Base-by-base conservation (phyloP, 2,113 vertebrate species). In the Leucosticte australis region DNA sequence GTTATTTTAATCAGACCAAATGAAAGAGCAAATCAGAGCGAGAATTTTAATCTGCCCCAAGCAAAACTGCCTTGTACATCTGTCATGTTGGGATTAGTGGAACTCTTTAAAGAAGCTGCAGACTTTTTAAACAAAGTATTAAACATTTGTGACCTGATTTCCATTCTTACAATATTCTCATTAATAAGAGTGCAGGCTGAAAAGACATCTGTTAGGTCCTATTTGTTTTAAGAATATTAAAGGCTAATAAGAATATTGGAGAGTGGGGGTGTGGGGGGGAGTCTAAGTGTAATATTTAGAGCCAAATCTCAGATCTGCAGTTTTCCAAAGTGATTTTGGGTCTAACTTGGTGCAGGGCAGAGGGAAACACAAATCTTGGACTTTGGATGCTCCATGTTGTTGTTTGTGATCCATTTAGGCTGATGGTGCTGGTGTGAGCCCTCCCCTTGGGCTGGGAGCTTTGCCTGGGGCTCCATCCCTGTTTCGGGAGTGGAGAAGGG, bases 21-120 rank as follows among this genome's bases (percentile, higher is more conserved):
- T 84, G 88, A 94, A 97, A 97, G 80, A 96, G 84, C 77, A 95
- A 90, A 89, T 90, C 90, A 76, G 92, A 96, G 95, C 37, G 56
- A 62, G 65, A 90, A 82, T 96, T 97, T 96, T 97, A 95, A 97
- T 97, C 91, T 96, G 92, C 84, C 89, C 89, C 77, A 44, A 96
- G 93, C 91, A 97, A 94, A 97, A 96, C 96, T 92, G 97, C 69
- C 94, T 92, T 91, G 87, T 96, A 92, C 89, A 96, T 96, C 97
- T 97, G 97, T 94, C 95, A 97, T 90, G 87, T 93, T 62, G 89
- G 94, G 95, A 97, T 98, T 97, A 97, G 96, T 44, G 74, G 82
- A 91, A 96, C 94, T 95, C 93, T 97, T 96, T 95, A 92, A 96
- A 97, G 96, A 90, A 95, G 95, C 85, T 91, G 92, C 91, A 96